Evolutionary conservation across 2,888 invertebrate species (phyloP).

Genomic region (Apodemia hepburni): DNA sequence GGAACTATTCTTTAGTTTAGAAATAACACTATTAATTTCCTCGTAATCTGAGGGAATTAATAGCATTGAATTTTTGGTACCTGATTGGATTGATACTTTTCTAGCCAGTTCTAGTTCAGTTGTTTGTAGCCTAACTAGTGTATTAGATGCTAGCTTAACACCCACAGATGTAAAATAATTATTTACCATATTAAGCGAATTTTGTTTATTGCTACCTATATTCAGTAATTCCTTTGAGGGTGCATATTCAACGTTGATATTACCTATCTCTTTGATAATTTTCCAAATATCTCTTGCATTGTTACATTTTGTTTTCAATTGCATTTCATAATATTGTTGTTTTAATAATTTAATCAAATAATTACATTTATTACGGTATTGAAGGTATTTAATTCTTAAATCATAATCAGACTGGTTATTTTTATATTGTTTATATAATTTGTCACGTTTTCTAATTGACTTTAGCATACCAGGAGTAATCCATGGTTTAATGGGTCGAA

Average conservation of each 20-base stretch:
- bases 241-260: neutral
- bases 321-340: constrained; percentile 17
- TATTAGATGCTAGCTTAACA: neutral
- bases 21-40: constrained; percentile 12
- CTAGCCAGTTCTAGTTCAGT: constrained; percentile 14
- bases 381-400: constrained; percentile 8
- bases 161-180: too few species aligned
- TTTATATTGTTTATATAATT: constrained; percentile 16
- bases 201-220: too few species aligned
- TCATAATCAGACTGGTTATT: constrained; percentile 9
- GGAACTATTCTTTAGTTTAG: constrained; percentile 7
- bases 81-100: neutral
- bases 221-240: too few species aligned
- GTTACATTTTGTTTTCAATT: neutral
- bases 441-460: constrained; percentile 18
- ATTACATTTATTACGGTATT: constrained; percentile 20
- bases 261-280: constrained; percentile 20
- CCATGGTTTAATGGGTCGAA: constrained; percentile 21
- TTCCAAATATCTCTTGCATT: constrained; percentile 19
- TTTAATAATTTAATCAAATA: constrained; percentile 18
- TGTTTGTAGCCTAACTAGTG: constrained; percentile 15
- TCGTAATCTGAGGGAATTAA: constrained; percentile 10
- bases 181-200: too few species aligned
- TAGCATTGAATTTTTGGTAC: constrained; percentile 17
- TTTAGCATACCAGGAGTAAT: constrained; percentile 19